Conservation (phyloP, 2,888 invertebrate species). For the Helleia helle region DNA sequence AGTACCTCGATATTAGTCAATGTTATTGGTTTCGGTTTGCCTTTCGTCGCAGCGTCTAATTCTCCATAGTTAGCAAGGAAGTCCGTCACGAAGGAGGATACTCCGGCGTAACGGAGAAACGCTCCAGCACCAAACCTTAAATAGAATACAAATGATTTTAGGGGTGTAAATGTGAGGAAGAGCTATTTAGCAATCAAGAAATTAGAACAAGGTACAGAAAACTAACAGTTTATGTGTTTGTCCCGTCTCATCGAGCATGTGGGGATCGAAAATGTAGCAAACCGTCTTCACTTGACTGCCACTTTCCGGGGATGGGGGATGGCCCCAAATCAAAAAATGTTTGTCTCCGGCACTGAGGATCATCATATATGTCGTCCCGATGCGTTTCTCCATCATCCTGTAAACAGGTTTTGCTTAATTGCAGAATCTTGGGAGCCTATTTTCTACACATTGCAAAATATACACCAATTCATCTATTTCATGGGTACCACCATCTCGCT, state of each 20-base stretch:
- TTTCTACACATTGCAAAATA: too few species aligned
- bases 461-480: too few species aligned
- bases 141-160: neutral
- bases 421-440: too few species aligned
- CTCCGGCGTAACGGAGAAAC: conserved; percentile 53
- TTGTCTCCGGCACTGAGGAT: conserved; percentile 40
- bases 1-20: conserved; percentile 52
- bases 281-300: conserved; percentile 42
- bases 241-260: conserved; percentile 45
- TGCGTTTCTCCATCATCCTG: conserved; percentile 54
- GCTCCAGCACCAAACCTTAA: conserved; percentile 44
- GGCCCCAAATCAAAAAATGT: conserved; percentile 58
- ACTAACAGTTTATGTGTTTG: conserved; percentile 44
- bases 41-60: conserved; percentile 38
- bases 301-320: conserved; percentile 41
- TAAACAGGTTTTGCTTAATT: too few species aligned
- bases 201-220: neutral
- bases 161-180: too few species aligned
- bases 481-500: too few species aligned
- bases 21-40: conserved; percentile 39
- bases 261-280: conserved; percentile 57
- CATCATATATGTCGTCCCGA: conserved; percentile 39
- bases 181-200: neutral
- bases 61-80: conserved; percentile 51
- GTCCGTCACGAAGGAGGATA: conserved; percentile 53